Conservation (phyloP, 2,113 vertebrate genomes). For the Poeciliopsis prolifica region DNA sequence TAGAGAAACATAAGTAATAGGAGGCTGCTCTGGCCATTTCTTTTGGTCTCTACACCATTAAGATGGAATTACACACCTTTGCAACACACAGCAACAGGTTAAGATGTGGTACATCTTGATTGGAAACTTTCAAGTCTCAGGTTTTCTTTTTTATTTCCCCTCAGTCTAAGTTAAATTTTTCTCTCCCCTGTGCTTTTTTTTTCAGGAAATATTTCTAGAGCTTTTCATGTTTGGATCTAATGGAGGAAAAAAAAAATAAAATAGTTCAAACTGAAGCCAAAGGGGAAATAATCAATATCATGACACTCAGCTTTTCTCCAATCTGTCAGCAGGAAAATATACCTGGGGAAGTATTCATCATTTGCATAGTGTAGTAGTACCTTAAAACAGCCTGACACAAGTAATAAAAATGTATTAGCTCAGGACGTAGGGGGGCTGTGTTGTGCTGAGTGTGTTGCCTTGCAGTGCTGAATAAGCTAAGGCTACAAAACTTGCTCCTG, state of each 20-base stretch:
- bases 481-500: constrained; percentile 57
- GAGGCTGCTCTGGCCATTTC: constrained; percentile 28
- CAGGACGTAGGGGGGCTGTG: constrained; percentile 55
- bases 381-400: constrained; percentile 71
- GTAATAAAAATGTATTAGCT: constrained; percentile 77
- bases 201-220: background rate
- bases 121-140: constrained; percentile 15
- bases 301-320: constrained; percentile 71
- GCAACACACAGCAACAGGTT: constrained; percentile 30
- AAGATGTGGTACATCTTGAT: background rate
- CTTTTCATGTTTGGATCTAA: constrained; percentile 35
- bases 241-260: constrained; percentile 39
- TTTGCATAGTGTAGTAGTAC: constrained; percentile 74
- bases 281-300: constrained; percentile 61
- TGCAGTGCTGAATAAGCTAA: constrained; percentile 72
- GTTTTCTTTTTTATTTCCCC: constrained; percentile 3
- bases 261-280: constrained; percentile 49
- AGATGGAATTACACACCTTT: constrained; percentile 10
- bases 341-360: constrained; percentile 68
- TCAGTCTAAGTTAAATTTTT: constrained; percentile 33
- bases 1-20: constrained; percentile 57
- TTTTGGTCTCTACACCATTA: constrained; percentile 30
- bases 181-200: constrained; percentile 8
- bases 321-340: constrained; percentile 75
- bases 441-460: constrained; percentile 71